A percentile compares a stretch with the other conserved stretches of the same genome.
phyloP scores from a whole-genome alignment of 2,888 invertebrate species.

The Oxystoma pomonae region DNA sequence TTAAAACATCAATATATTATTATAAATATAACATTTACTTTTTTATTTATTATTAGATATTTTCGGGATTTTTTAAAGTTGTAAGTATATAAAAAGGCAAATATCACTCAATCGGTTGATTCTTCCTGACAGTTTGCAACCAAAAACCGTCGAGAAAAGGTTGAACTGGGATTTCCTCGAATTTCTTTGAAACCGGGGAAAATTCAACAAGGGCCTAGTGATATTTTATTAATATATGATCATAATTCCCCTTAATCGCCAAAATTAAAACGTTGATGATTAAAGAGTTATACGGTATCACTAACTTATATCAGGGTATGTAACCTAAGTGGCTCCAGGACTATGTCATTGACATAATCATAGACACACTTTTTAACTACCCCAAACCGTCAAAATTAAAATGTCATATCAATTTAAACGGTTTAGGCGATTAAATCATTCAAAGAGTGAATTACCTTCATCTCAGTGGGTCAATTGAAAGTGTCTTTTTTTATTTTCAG shows the following conservation, averaged over 20 bases:
- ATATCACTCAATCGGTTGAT: neutral
- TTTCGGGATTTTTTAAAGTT: neutral
- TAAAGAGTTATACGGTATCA: neutral
- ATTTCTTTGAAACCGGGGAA: neutral
- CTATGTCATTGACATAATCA: too few species aligned
- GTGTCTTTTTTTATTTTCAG: slow-evolving; percentile 32
- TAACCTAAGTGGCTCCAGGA: too few species aligned
- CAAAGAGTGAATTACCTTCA: neutral
- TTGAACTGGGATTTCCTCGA: neutral
- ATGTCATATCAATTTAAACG: neutral
- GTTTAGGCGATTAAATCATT: neutral
- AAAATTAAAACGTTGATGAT: neutral
- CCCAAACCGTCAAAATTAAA: neutral
- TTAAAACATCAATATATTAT: neutral
- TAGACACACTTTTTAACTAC: neutral
- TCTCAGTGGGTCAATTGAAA: neutral
- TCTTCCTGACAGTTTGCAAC: neutral
- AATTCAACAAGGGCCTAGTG: neutral
- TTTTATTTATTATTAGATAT: neutral
- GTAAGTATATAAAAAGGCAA: too few species aligned
- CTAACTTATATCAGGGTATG: neutral
- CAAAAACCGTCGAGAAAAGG: neutral
- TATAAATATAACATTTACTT: neutral
- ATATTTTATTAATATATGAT: neutral
- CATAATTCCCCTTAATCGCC: neutral